Evolutionary conservation across 2,888 invertebrate genomes (phyloP), one percentile per base, ranked within the genome.

Genomic region (Nasonovia ribisnigri): DNA sequence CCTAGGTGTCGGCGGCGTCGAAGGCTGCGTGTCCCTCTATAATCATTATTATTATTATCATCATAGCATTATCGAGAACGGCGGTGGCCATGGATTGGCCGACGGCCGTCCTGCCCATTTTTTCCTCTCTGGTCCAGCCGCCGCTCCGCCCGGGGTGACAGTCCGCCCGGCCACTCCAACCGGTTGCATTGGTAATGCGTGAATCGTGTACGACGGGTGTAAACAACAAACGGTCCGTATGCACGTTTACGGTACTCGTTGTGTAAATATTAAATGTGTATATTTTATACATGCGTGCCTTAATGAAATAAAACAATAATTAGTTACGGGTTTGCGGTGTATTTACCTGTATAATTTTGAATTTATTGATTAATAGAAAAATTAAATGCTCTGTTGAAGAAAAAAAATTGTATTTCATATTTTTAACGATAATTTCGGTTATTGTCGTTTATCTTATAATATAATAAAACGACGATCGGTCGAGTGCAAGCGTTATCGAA

Each of bases 81-180:
- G 5, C 48, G 46, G 88, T 60, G 93, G 57, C 90, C 16, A 16
- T 54, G 36, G 93, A 93, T 93, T 93, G 93, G 93, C 48, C 90
- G 90, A 29, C 60, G 20, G 60, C 42, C 48, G 93, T 42, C 48
- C 93, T 90, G 93, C 93, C 93, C 93, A 93, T 93, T 57, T 92
- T 84, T 89, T 89, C 60, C 87, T 60, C 90, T 90, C 90, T 20
- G 48, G 86, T 26, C 77, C 92, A 42, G 86, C 86, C 86, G 84
- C 36, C 84, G 93, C 84, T 90, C 93, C 93, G 89, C 93, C 84
- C 84, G 89, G 84, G 89, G 36, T 20, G 60, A 67, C 87, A 36
- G 88, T 89, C 89, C 88, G 57, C 46, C 67, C 57, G 92, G 60
- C 42, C 48, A 36, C 60, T 93, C 60, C 90, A 93, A 93, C 93